Base-by-base conservation (phyloP, 2,888 invertebrate genomes). In the Drosophila recens region DNA sequence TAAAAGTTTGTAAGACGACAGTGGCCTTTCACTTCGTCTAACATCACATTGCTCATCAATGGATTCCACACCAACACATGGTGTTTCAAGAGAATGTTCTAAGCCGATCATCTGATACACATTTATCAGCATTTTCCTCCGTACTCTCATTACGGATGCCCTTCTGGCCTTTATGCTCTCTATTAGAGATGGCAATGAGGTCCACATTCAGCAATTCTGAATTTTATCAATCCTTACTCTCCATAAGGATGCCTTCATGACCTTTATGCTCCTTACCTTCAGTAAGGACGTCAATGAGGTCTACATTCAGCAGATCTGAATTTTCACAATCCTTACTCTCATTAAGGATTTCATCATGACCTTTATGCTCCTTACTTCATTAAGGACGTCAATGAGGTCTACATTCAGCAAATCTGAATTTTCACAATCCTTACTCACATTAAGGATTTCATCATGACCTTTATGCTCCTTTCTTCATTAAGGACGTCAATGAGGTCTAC, bases 71-170 rank as follows among this genome's bases (percentile, higher is more conserved):
- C 42, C 3, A 17, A 42, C 42, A 43, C 43, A 20, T 43, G 43
- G 43, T 43, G 43, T 43, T 43, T 43, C 43, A 43, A 20, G 17
- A 43, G 43, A 43, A 43, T 20, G 23, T 33, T 43, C 43, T 43
- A 43, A 10, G 3, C 20, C 3, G 43, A 20, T 43, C 43, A 43
- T 43, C 43, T 43, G 43, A 43, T 43, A 43, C 43, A 20, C 20
- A 20, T 20, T 1, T 20, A 43, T 20, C 43, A 43, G 20, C 20
- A 43, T 20, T 43, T 43, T 43, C 42, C 17, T 20, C 42, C 17
- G 17, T 42, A 17, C 10, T 20, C 42, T 42, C 17, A 42, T 20
- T 42, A 9, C 10, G 42, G 42, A 20, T 20, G 17, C 42, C 42
- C 17, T 42, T 20, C 20, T 20, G 20, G 20, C 42, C 17, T 42